Conservation (phyloP, 1,140 invertebrate species). For the Tetramorium parvispinum region DNA sequence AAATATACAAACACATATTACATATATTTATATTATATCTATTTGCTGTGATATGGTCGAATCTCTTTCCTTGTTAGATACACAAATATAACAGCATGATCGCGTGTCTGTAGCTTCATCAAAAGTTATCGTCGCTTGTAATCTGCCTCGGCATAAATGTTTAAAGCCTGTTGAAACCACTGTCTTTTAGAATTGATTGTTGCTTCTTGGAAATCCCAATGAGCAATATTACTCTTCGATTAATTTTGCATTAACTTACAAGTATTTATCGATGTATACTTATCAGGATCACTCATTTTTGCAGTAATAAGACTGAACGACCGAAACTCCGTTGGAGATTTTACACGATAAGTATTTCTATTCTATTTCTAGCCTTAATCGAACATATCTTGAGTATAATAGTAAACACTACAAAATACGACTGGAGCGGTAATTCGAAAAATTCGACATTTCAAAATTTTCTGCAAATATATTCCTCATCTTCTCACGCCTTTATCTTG, state of each 20-base stretch:
- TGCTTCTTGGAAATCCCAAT: not conserved
- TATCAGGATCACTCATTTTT: slow-evolving; percentile 9
- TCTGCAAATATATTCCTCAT: slow-evolving; percentile 74
- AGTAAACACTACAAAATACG: slow-evolving; percentile 63
- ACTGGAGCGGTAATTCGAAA: slow-evolving; percentile 35
- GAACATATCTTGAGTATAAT: slow-evolving; percentile 81
- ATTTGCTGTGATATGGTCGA: not conserved
- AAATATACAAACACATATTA: not conserved
- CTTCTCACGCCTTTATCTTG: slow-evolving; percentile 80
- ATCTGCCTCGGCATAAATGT: not conserved
- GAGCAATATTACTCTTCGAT: not conserved
- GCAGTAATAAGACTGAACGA: slow-evolving; percentile 72
- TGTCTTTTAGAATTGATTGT: not conserved
- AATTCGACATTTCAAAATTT: slow-evolving; percentile 77
- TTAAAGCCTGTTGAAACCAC: not conserved
- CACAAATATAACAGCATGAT: not conserved
- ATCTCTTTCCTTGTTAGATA: not conserved
- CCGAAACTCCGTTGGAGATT: slow-evolving; percentile 80
- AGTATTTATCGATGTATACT: not conserved
- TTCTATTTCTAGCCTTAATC: slow-evolving; percentile 76
- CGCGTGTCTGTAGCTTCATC: not conserved
- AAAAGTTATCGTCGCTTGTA: not conserved
- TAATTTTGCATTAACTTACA: slow-evolving; percentile 1
- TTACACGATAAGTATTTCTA: slow-evolving; percentile 65
- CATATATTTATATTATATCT: not conserved